A percentile compares a stretch with the other conserved stretches of the same genome.
These are phyloP conservation scores for Myotis daubentonii DNA, from an alignment of 2,797 vertebrate genomes.

Conservation along the genomic window DNA sequence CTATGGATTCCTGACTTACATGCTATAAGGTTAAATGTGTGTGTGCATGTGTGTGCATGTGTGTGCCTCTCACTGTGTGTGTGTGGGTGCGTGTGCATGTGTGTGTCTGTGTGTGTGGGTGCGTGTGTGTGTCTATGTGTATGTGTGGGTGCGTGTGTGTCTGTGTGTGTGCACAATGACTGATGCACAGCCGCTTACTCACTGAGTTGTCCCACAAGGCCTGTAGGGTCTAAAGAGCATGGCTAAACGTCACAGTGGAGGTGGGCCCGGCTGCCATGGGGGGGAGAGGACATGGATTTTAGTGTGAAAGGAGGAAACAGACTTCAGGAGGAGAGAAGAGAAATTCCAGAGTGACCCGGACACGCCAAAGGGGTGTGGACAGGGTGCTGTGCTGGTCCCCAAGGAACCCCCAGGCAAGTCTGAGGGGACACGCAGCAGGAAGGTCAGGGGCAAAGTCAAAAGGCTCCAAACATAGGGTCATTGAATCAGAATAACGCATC, in stretches of 20 bases:
- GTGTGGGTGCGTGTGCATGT: accelerated
- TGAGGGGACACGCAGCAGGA: neutral
- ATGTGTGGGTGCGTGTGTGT: too few species aligned
- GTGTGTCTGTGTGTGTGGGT: too few species aligned
- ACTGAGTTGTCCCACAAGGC: neutral
- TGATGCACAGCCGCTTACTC: neutral
- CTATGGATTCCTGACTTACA: neutral
- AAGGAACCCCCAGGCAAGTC: neutral
- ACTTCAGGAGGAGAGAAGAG: neutral
- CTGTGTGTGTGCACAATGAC: neutral
- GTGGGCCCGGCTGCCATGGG: neutral
- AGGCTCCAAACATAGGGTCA: accelerated
- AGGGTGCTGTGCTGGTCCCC: accelerated
- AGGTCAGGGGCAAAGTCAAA: neutral
- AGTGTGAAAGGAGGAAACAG: neutral
- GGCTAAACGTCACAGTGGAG: neutral
- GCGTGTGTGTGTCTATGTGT: too few species aligned
- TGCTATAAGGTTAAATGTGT: neutral
- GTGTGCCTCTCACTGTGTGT: too few species aligned
- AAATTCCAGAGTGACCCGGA: neutral
- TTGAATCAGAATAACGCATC: too few species aligned
- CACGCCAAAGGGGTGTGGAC: accelerated
- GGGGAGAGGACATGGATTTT: neutral
- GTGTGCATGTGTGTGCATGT: accelerated
- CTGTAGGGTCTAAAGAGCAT: neutral